Evolutionary conservation across 2,888 invertebrate genomes (phyloP).

Genomic region (Ametastegia equiseti): DNA sequence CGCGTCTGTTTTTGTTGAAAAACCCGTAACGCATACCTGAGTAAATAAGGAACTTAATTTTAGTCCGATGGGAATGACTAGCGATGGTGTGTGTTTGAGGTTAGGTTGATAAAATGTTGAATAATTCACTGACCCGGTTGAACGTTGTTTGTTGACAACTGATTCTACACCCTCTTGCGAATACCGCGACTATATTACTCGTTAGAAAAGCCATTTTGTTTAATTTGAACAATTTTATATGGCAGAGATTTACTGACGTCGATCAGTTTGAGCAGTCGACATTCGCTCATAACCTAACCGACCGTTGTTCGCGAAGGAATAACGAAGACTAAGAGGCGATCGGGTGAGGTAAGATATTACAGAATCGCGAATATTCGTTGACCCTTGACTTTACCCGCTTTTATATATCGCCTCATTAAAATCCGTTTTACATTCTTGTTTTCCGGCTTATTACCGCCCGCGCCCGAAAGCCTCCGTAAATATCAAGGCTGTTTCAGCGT

Average conservation of each 20-base stretch:
- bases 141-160: constrained; percentile 56
- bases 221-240: neutral
- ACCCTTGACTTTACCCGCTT: neutral
- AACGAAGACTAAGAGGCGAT: neutral
- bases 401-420: constrained; percentile 3
- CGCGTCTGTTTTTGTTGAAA: constrained; percentile 68
- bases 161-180: constrained; percentile 54
- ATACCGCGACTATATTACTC: constrained; percentile 57
- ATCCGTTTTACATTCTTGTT: constrained; percentile 11
- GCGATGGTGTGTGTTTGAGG: constrained; percentile 6
- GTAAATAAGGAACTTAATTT: neutral
- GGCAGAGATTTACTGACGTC: neutral
- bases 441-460: neutral
- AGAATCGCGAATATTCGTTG: neutral
- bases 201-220: constrained; percentile 63
- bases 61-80: neutral
- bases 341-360: neutral
- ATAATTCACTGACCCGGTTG: constrained; percentile 58
- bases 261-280: neutral
- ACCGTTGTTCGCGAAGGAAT: neutral
- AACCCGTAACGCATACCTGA: constrained; percentile 70
- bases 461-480: neutral
- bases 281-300: constrained; percentile 13
- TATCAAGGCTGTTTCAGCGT: constrained; percentile 8
- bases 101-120: constrained; percentile 28